phyloP scores from a whole-genome alignment of 2,113 vertebrate species.

The Lipotes vexillifer region DNA sequence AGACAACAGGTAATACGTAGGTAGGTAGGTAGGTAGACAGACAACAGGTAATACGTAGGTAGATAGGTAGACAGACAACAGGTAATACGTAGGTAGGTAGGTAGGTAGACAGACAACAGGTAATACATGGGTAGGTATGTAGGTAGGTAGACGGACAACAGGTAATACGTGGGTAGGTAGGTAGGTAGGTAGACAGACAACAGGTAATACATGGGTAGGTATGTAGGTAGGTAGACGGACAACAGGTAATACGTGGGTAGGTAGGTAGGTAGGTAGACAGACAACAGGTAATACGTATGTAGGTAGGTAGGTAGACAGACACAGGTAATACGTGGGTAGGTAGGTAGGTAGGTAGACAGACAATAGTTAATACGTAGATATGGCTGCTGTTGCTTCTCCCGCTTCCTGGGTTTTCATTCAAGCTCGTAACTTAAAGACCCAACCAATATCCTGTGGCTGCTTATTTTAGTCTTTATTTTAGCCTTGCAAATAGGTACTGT shows the following conservation, averaged over 20 bases:
- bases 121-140: neutral
- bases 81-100: accelerated
- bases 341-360: neutral
- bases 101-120: no score
- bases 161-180: no score
- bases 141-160: neutral
- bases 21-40: accelerated
- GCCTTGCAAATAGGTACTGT: neutral
- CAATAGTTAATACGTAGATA: accelerated
- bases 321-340: no score
- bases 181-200: no score
- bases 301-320: neutral
- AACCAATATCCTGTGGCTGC: accelerated
- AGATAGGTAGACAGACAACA: neutral
- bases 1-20: no score
- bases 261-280: no score
- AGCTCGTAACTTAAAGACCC: neutral
- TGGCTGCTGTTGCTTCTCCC: neutral
- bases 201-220: no score
- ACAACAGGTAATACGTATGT: no score
- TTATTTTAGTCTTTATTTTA: neutral
- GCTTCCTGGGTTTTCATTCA: neutral
- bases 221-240: no score
- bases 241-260: no score
- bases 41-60: neutral